These are phyloP conservation scores for Parazoanthus swiftii DNA, from an alignment of 92 coral and sea anemone genomes.

Conservation along the genomic window DNA sequence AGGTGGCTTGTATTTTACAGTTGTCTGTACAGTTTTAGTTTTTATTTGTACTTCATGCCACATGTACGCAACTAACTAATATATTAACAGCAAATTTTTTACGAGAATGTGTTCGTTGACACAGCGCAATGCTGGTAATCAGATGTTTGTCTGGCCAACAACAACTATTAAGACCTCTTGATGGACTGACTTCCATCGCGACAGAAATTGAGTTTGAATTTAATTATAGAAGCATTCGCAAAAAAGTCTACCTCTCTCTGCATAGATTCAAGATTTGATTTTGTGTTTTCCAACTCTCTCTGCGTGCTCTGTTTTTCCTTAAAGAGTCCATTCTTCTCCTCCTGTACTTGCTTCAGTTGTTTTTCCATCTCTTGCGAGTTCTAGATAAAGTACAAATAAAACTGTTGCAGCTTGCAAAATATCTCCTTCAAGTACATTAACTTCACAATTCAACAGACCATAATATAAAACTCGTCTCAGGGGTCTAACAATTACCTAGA, in stretches of 20 bases:
- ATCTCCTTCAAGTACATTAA: background rate
- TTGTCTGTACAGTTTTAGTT: too few relatives aligned
- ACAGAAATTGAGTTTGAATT: background rate
- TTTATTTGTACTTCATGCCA: too few relatives aligned
- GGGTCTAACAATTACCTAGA: too few relatives aligned
- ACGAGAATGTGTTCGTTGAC: too few relatives aligned
- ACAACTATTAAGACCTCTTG: background rate
- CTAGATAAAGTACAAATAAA: background rate
- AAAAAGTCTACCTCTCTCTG: constrained; percentile 64
- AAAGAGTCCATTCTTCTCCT: constrained; percentile 45
- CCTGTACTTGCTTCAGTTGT: constrained; percentile 50
- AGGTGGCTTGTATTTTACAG: too few relatives aligned
- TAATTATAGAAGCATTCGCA: background rate
- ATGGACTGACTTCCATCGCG: background rate
- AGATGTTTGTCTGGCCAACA: too few relatives aligned
- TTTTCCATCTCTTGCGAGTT: constrained; percentile 50
- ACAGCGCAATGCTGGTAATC: too few relatives aligned
- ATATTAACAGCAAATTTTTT: too few relatives aligned
- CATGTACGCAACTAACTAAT: too few relatives aligned
- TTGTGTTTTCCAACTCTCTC: constrained; percentile 56
- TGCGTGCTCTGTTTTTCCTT: constrained; percentile 47
- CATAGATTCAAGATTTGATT: constrained; percentile 40
- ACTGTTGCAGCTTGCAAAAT: background rate
- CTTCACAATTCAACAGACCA: too few relatives aligned
- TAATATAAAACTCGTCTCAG: too few relatives aligned